phyloP scores from a whole-genome alignment of 2,888 invertebrate genomes.

The Eilema depressum region DNA sequence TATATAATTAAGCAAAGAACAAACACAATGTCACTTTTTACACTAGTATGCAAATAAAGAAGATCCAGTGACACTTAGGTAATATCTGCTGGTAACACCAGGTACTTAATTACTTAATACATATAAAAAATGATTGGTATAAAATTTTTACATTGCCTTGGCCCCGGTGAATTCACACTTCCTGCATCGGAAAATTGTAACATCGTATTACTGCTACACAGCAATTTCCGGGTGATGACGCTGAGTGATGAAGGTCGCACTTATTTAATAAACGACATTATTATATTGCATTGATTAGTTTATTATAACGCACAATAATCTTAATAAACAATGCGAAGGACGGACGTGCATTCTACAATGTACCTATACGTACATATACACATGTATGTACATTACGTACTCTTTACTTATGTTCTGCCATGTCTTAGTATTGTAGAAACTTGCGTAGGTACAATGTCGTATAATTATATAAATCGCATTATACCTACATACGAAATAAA shows the following conservation, averaged over 20 bases:
- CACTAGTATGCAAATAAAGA: constrained; percentile 24
- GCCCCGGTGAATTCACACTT: constrained; percentile 73
- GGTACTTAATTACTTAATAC: constrained; percentile 30
- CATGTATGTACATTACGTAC: no score
- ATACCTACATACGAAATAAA: not conserved
- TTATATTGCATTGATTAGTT: constrained; percentile 61
- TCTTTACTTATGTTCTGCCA: not conserved
- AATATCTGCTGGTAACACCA: constrained; percentile 38
- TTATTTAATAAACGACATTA: constrained; percentile 63
- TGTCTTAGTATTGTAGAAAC: constrained; percentile 3
- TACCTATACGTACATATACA: constrained; percentile 16
- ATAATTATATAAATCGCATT: constrained; percentile 7
- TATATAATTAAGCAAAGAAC: not conserved
- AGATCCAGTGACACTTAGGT: constrained; percentile 43
- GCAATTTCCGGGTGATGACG: constrained; percentile 83
- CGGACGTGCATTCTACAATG: constrained; percentile 25
- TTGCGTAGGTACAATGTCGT: not conserved
- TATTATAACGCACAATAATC: constrained; percentile 45
- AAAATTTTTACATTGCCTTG: constrained; percentile 80
- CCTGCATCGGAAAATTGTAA: constrained; percentile 85
- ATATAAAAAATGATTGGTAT: constrained; percentile 60
- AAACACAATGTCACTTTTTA: not conserved
- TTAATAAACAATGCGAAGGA: constrained; percentile 41
- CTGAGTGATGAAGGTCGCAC: constrained; percentile 71
- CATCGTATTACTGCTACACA: constrained; percentile 74